These are phyloP conservation scores for Tenebrosternarchus preto DNA, from an alignment of 2,113 vertebrate genomes.

Conservation along the genomic window DNA sequence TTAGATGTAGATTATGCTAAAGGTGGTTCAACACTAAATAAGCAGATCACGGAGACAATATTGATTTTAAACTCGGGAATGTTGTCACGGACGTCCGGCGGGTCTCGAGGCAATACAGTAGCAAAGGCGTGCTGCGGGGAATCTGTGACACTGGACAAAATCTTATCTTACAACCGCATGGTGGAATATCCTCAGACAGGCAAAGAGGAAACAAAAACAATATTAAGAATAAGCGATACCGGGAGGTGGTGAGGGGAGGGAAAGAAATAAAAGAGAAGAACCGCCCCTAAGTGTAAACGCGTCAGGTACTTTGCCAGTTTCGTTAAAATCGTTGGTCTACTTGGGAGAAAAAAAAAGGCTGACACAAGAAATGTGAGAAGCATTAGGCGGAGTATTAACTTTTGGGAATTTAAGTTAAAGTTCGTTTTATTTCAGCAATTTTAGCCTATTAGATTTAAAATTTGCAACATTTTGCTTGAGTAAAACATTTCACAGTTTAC, in stretches of 20 bases:
- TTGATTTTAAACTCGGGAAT: conserved; percentile 52
- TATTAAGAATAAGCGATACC: conserved; percentile 51
- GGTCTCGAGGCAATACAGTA: conserved; percentile 5
- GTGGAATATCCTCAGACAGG: conserved; percentile 37
- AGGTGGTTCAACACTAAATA: conserved; percentile 31
- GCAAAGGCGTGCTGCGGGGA: conserved; percentile 31
- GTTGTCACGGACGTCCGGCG: conserved; percentile 61
- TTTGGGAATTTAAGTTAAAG: background rate
- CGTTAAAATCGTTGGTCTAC: background rate
- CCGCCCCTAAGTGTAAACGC: conserved; percentile 67
- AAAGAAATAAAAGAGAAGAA: conserved; percentile 65
- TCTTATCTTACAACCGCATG: conserved; percentile 10
- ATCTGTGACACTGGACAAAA: background rate
- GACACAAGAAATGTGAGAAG: background rate
- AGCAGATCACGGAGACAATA: conserved; percentile 39
- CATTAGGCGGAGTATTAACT: background rate
- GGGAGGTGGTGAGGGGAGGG: conserved; percentile 52
- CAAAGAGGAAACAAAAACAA: conserved; percentile 37
- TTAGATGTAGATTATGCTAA: conserved; percentile 8
- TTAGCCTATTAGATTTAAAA: background rate
- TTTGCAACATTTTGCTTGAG: background rate
- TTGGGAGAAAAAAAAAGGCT: background rate
- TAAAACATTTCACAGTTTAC: too few species aligned
- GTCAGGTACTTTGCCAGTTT: conserved; percentile 48
- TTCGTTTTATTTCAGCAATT: background rate